A percentile compares a stretch with the other conserved stretches of the same genome.
phyloP scores from a whole-genome alignment of 2,888 invertebrate genomes.

The Hoplodrina ambigua region DNA sequence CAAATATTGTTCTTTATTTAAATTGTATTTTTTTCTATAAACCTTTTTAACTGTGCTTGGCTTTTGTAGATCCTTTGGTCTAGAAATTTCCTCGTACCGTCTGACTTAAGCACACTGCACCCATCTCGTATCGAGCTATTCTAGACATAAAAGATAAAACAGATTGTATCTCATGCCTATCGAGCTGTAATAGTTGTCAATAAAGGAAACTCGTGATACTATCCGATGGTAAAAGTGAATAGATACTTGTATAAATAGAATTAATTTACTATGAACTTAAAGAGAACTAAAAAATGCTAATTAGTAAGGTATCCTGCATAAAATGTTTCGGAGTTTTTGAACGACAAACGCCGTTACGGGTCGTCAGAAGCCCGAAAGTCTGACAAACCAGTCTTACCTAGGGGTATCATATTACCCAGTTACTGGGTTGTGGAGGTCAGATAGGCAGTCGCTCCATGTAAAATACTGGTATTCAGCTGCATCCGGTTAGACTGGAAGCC shows the following conservation, averaged over 20 bases:
- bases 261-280: no score
- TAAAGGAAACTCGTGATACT: conserved; percentile 44
- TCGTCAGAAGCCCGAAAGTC: no score
- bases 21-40: background rate
- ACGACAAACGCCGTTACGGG: no score
- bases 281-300: no score
- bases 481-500: no score
- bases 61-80: background rate
- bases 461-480: no score
- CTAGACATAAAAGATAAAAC: conserved; percentile 40
- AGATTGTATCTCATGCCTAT: conserved; percentile 29
- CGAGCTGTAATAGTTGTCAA: conserved; percentile 28
- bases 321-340: no score
- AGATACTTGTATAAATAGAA: conserved; percentile 13
- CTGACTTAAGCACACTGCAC: background rate
- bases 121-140: background rate
- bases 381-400: no score
- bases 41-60: background rate
- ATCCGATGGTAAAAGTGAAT: conserved; percentile 7
- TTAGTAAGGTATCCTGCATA: no score
- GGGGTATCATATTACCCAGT: no score
- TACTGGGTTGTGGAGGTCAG: no score
- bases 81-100: background rate
- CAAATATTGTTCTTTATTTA: background rate
- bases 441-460: no score